A percentile compares a stretch with the other conserved stretches of the same genome.
phyloP scores from a whole-genome alignment of 1,140 invertebrate genomes.

The Temnothorax longispinosus region DNA sequence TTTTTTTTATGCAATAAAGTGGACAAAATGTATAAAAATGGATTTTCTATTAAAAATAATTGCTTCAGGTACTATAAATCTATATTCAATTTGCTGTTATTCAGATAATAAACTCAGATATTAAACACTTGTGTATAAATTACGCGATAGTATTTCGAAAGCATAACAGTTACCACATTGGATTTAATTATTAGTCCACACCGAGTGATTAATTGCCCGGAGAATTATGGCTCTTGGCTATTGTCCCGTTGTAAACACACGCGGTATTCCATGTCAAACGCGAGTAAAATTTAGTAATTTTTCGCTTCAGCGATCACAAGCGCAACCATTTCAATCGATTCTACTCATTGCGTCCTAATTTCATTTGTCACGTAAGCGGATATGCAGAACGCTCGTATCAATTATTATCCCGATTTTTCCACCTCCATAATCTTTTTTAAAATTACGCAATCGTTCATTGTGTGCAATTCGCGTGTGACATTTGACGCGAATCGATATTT shows the following conservation, averaged over 20 bases:
- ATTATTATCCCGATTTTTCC: background rate
- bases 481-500: slow-evolving; percentile 14
- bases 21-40: background rate
- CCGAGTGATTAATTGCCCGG: slow-evolving; percentile 29
- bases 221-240: slow-evolving; percentile 46
- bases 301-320: slow-evolving; percentile 10
- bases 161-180: slow-evolving; percentile 45
- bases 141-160: background rate
- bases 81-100: slow-evolving; percentile 4
- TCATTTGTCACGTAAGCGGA: background rate
- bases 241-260: slow-evolving; percentile 23
- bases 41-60: background rate
- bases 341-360: slow-evolving; percentile 10
- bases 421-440: background rate
- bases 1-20: background rate
- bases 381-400: background rate
- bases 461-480: background rate
- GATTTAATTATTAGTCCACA: slow-evolving; percentile 37
- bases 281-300: slow-evolving; percentile 41
- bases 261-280: slow-evolving; percentile 6
- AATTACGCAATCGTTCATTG: background rate
- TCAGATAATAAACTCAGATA: background rate
- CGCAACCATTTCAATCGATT: slow-evolving; percentile 14
- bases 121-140: slow-evolving; percentile 20
- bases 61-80: background rate